These are phyloP conservation scores for Riparia riparia DNA, from an alignment of 2,113 vertebrate genomes.

Conservation along the genomic window DNA sequence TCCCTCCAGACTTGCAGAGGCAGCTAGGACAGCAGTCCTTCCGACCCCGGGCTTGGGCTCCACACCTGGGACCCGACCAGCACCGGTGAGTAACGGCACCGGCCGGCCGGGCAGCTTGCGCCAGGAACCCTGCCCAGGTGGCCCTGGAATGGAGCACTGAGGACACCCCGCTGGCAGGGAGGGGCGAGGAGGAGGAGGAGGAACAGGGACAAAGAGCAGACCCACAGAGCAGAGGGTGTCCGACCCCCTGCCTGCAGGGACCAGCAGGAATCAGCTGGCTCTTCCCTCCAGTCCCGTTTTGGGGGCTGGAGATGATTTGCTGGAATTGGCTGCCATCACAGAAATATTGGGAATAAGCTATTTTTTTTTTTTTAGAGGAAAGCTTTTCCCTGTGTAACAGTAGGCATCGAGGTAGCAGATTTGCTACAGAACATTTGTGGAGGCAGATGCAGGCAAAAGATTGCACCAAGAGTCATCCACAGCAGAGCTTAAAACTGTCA, in stretches of 20 bases:
- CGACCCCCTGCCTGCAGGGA: background rate
- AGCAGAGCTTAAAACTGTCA: background rate
- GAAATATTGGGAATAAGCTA: background rate
- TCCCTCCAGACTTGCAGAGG: conserved; percentile 93
- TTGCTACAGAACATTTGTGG: background rate
- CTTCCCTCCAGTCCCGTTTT: background rate
- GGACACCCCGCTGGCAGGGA: conserved; percentile 30
- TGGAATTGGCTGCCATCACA: background rate
- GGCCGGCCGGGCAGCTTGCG: conserved; percentile 60
- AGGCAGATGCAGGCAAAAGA: background rate
- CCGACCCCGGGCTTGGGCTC: conserved; percentile 93
- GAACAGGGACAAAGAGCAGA: background rate
- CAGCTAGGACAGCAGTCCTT: conserved; percentile 90
- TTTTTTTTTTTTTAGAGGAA: accelerated
- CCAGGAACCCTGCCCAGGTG: conserved; percentile 22
- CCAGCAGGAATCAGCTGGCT: background rate
- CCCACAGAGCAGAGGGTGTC: background rate
- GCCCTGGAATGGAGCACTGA: conserved; percentile 11
- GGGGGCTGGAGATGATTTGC: background rate
- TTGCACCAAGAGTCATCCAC: background rate
- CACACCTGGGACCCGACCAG: conserved; percentile 85
- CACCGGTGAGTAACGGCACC: conserved; percentile 93
- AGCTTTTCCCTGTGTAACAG: background rate
- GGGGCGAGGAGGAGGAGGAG: conserved; percentile 45
- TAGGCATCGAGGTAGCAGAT: background rate